These are phyloP conservation scores for Myanophis thanlyinensis DNA, from an alignment of 2,113 vertebrate genomes.

Conservation along the genomic window DNA sequence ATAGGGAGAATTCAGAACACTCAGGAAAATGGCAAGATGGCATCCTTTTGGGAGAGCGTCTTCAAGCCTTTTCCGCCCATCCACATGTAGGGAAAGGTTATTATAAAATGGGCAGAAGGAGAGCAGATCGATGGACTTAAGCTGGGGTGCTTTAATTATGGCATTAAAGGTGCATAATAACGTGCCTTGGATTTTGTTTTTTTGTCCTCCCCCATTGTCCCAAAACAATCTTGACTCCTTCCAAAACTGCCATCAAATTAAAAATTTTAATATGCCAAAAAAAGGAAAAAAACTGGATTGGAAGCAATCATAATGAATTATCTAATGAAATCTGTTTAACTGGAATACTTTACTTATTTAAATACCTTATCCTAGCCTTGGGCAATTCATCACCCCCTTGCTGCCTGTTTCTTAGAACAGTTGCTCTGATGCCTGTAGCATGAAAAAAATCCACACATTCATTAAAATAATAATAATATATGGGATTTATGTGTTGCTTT, in stretches of 20 bases:
- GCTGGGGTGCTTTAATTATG: neutral
- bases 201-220: neutral
- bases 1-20: neutral
- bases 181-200: neutral
- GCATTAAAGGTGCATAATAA: neutral
- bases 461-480: neutral
- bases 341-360: neutral
- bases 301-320: neutral
- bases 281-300: neutral
- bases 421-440: neutral
- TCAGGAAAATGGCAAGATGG: neutral
- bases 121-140: neutral
- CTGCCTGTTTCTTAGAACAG: neutral
- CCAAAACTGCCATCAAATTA: neutral
- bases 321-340: neutral
- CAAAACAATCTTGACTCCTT: neutral
- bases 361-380: neutral
- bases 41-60: neutral
- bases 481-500: neutral
- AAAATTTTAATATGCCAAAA: neutral
- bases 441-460: neutral
- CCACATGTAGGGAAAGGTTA: neutral
- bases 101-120: neutral
- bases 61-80: neutral
- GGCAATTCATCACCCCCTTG: neutral